Base-by-base conservation (phyloP, 1,140 invertebrate species). In the Trachymyrmex septentrionalis region DNA sequence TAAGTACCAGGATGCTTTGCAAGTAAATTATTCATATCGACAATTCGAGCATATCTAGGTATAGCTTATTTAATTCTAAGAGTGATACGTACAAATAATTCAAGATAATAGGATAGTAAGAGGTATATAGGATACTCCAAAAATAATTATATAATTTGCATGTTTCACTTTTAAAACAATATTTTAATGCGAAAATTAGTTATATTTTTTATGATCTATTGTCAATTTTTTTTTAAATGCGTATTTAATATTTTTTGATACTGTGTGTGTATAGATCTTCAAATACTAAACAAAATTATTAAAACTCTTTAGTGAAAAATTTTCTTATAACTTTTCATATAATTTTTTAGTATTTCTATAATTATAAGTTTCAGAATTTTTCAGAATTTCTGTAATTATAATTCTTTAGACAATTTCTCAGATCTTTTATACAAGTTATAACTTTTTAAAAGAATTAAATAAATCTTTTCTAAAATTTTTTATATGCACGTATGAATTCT, bases 1-100 rank as follows among this genome's bases (percentile, higher is more conserved):
- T 84, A 84, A 84, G 80, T 84, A 84, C 78, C 21, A 73, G 3
- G 3, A 61, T 1, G 14, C 44, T 57, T 59, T 24, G 44, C 27
- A 84, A 75, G 14, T n/a, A 48, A 73, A 61, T 73, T 72, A 48
- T 34, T 50, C 14, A 63, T 27, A 75, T 61, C 21, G 14, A 84
- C 19, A 9, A 73, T 82, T 82, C 55, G 14, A 82, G 19, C 34
- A 24, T 57, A 81, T 38, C n/a, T 38, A 34, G 5, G 5, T 6
- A 55, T 59, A 59, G 12, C 61, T 82, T 59, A 55, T 73, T 73
- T 24, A 57, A 71, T 55, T 61, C 21, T 69, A 69, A 71, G 2
- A 48, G 5, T 71, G 30, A 71, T 69, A 80, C 10, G 30, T 57
- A 71, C 24, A 81, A 59, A 34, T 71, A 57, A 71, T 57, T 55